Percentiles rank a stretch among this genome's conserved stretches.
These are phyloP conservation scores for Athene noctua DNA, from an alignment of 2,113 vertebrate species.

Conservation along the genomic window DNA sequence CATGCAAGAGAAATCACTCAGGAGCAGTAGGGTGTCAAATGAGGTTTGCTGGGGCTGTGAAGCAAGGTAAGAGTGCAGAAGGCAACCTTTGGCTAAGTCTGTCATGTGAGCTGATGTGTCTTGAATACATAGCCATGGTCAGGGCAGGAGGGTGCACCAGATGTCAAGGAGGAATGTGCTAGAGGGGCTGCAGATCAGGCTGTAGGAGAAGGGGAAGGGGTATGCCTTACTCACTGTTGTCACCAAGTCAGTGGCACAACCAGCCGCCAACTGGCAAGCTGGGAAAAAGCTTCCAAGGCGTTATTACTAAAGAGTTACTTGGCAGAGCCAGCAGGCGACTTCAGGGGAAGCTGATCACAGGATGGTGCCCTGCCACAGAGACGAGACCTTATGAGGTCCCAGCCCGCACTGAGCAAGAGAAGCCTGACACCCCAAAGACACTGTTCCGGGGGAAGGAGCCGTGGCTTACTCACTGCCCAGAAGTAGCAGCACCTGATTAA, in stretches of 20 bases:
- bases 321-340: neutral
- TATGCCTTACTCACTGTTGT: neutral
- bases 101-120: neutral
- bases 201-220: neutral
- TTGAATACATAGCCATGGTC: neutral
- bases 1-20: neutral
- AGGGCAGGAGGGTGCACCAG: neutral
- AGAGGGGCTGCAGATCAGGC: neutral
- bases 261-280: neutral
- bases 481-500: rapidly evolving
- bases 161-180: neutral
- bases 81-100: neutral
- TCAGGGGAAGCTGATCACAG: neutral
- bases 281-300: neutral
- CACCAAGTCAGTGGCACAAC: neutral
- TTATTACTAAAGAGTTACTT: neutral
- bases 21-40: neutral
- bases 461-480: neutral
- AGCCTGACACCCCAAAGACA: neutral
- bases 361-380: neutral
- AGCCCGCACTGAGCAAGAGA: neutral
- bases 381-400: neutral
- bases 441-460: neutral
- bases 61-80: neutral
- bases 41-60: neutral